phyloP scores from a whole-genome alignment of 2,797 vertebrate genomes.

The Amblyraja radiata region DNA sequence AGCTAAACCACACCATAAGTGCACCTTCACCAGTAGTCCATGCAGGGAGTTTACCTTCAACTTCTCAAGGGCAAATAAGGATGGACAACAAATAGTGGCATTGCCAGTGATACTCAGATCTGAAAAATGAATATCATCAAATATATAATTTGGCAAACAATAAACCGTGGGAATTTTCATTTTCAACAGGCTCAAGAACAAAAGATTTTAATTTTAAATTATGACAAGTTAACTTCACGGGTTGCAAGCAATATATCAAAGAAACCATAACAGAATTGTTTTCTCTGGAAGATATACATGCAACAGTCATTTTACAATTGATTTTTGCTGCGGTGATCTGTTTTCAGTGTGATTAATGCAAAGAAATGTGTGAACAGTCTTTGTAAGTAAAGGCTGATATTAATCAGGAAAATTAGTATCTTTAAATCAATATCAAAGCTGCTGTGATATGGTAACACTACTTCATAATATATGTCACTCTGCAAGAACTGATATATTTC shows the following conservation, averaged over 20 bases:
- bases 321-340: background rate
- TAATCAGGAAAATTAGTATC: background rate
- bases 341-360: background rate
- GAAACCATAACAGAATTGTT: background rate
- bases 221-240: background rate
- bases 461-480: background rate
- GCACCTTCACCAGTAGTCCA: no score
- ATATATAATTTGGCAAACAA: background rate
- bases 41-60: no score
- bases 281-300: background rate
- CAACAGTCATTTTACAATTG: background rate
- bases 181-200: background rate
- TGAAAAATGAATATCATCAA: no score
- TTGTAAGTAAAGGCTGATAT: background rate
- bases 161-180: background rate
- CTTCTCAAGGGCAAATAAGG: no score
- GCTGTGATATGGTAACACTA: background rate
- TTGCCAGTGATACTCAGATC: no score
- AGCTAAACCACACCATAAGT: no score
- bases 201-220: background rate
- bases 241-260: background rate
- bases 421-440: conserved; percentile 31
- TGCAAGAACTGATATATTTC: background rate
- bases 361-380: conserved; percentile 9
- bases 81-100: no score